Evolutionary conservation across 2,888 invertebrate genomes (phyloP).

Genomic region (Harpagoxenus sublaevis): DNA sequence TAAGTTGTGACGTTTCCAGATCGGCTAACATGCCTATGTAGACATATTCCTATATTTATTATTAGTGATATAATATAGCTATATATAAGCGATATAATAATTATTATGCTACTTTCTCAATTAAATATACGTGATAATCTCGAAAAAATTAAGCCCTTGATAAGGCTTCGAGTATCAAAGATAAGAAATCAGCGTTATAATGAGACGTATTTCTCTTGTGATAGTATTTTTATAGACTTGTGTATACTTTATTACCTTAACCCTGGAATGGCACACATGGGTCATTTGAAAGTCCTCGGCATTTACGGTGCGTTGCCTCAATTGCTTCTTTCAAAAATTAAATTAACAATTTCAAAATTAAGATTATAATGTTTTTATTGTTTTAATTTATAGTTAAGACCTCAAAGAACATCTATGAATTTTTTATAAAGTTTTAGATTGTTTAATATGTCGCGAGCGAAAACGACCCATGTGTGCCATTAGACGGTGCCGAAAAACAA

Average conservation of each 20-base stretch:
- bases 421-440: no score
- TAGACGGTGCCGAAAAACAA: no score
- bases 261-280: no score
- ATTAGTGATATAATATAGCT: neutral
- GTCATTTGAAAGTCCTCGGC: no score
- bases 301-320: no score
- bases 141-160: neutral
- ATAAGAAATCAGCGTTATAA: neutral
- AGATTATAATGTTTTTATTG: no score
- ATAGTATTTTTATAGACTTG: neutral
- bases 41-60: neutral
- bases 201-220: neutral
- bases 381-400: no score
- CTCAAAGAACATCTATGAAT: no score
- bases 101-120: neutral
- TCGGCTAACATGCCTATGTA: neutral
- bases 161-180: constrained; percentile 7
- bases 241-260: neutral
- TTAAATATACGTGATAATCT: neutral
- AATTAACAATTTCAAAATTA: no score
- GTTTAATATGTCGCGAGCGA: no score
- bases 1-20: constrained; percentile 80
- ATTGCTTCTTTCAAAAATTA: no score
- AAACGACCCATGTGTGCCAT: no score
- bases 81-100: neutral